phyloP scores from a whole-genome alignment of 2,888 invertebrate genomes.

The Toxonevra muliebris region DNA sequence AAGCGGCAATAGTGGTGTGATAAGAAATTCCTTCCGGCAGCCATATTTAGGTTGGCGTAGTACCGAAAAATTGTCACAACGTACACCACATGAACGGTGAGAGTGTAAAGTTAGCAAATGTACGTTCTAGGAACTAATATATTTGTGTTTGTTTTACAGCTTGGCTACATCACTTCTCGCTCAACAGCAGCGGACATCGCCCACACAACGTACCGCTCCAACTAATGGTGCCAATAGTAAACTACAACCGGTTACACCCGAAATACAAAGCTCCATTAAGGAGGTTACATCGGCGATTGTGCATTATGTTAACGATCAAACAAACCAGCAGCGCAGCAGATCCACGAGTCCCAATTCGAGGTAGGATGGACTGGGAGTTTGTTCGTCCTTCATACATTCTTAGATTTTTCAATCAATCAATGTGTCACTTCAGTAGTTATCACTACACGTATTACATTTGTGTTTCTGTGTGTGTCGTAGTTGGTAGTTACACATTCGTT shows the following conservation, averaged over 20 bases:
- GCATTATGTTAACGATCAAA: slow-evolving; percentile 84
- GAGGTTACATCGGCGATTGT: slow-evolving; percentile 93
- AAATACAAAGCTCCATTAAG: slow-evolving; percentile 87
- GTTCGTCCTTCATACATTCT: too few relatives aligned
- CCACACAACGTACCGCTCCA: slow-evolving; percentile 48
- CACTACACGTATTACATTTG: too few relatives aligned
- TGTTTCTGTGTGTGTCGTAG: too few relatives aligned
- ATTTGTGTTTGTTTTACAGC: slow-evolving; percentile 58
- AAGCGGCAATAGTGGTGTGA: slow-evolving; percentile 69
- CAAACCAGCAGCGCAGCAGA: slow-evolving; percentile 68
- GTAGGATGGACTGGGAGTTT: slow-evolving; percentile 48
- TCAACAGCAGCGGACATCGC: slow-evolving; percentile 63
- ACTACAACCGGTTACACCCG: slow-evolving; percentile 65
- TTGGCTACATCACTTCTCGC: slow-evolving; percentile 75
- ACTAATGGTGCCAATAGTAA: slow-evolving; percentile 44
- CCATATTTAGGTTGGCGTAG: slow-evolving; percentile 92
- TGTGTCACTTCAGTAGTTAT: too few relatives aligned
- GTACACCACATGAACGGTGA: slow-evolving; percentile 85
- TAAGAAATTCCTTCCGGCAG: slow-evolving; percentile 76
- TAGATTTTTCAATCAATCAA: too few relatives aligned
- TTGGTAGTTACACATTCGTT: too few relatives aligned
- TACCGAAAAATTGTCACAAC: slow-evolving; percentile 81
- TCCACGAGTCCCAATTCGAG: slow-evolving; percentile 65
- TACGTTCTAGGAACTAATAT: neutral
- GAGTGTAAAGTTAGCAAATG: neutral